These are phyloP conservation scores for Octopus sinensis DNA, from an alignment of 1,140 invertebrate genomes.

Conservation along the genomic window DNA sequence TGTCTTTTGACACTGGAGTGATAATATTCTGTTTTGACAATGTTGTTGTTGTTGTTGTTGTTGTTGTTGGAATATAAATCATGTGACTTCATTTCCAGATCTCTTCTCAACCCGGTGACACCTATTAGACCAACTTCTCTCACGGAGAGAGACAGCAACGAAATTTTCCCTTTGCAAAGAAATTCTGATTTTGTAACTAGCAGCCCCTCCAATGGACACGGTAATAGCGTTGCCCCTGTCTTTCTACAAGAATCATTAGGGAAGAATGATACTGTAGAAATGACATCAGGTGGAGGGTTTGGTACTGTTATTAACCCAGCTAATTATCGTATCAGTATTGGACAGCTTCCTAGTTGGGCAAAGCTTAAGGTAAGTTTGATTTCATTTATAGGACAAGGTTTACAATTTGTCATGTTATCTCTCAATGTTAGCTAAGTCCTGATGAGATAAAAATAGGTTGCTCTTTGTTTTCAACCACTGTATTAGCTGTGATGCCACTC, in stretches of 20 bases:
- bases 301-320: constrained; percentile 15
- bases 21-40: too few relatives aligned
- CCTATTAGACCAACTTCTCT: neutral
- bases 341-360: constrained; percentile 81
- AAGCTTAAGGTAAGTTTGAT: constrained; percentile 69
- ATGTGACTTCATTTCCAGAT: neutral
- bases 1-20: too few relatives aligned
- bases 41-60: too few relatives aligned
- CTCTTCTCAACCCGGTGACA: neutral
- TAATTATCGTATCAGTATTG: constrained; percentile 71
- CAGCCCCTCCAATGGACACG: constrained; percentile 19
- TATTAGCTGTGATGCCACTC: too few relatives aligned
- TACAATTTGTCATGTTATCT: too few relatives aligned
- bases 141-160: constrained; percentile 13
- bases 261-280: constrained; percentile 9
- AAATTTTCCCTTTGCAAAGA: constrained; percentile 4
- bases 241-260: constrained; percentile 15
- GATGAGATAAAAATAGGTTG: too few relatives aligned
- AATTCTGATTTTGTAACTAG: constrained; percentile 20
- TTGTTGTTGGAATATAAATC: too few relatives aligned
- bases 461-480: too few relatives aligned
- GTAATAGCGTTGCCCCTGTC: constrained; percentile 24
- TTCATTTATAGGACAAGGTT: neutral
- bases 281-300: constrained; percentile 13
- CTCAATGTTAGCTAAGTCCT: too few relatives aligned